Evolutionary conservation across 1,140 invertebrate species (phyloP), one percentile per base, ranked within the genome.

Genomic region (Trichonephila clavipes): DNA sequence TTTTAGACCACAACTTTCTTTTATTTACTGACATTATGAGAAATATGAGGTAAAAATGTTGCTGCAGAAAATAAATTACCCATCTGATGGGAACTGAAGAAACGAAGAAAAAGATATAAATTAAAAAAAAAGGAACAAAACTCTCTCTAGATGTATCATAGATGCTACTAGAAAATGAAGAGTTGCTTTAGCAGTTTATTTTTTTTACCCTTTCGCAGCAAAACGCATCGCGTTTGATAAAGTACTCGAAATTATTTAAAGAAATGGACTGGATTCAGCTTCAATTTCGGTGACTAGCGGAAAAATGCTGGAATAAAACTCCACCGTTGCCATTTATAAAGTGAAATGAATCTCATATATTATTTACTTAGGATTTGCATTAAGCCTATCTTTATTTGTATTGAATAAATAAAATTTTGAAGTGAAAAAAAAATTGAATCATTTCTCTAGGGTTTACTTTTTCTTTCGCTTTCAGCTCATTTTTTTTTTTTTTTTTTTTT

Each of bases 1-100:
- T 77, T 77, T 77, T 40, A 40, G 72, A 77, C 72, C 72, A 77
- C 72, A 77, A 34, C 24, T 2, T 77, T 77, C 72, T 40, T 51
- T 77, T 77, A 77, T 77, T 77, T 77, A 77, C 72, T 77, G 72
- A 77, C 72, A 77, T 77, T 77, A 77, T 77, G 72, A 77, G 28
- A 77, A 77, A 77, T 34, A 77, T 77, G 72, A 77, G 28, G 72
- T 34, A 77, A 77, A 34, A 77, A 77, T 77, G 72, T 34, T 77
- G 18, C 28, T 40, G 3, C 72, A 34, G 28, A 34, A 77, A 77
- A 77, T 77, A 77, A 77, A 77, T 77, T 77, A 77, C 72, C 72
- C 72, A 77, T 16, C 14, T 40, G 72, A 77, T 77, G 34, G 72
- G 34, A 77, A 40, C 72, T 40, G 72, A 77, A 77, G 28, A 77